phyloP scores from a whole-genome alignment of 2,797 vertebrate genomes.

The Mus spretus region DNA sequence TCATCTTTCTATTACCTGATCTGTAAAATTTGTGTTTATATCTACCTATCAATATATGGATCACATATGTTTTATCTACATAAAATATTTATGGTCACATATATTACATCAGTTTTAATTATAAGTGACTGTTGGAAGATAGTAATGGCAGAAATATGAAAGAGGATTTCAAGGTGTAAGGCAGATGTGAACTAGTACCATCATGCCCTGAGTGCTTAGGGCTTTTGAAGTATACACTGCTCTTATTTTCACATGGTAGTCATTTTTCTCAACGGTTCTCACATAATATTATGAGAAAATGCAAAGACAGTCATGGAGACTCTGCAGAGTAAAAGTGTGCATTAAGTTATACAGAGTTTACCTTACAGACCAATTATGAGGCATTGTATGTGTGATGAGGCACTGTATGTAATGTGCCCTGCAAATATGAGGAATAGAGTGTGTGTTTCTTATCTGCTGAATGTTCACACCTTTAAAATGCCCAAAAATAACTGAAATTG shows the following conservation, averaged over 20 bases:
- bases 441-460: not conserved
- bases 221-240: constrained; percentile 19
- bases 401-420: too few species aligned
- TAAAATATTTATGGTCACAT: not conserved
- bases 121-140: not conserved
- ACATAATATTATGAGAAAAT: not conserved
- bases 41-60: not conserved
- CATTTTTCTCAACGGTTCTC: not conserved
- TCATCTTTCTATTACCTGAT: not conserved
- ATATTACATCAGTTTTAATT: not conserved
- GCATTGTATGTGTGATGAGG: not conserved
- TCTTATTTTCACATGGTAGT: not conserved
- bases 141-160: not conserved
- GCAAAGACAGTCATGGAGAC: not conserved
- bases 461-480: not conserved
- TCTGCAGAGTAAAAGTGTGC: not conserved
- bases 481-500: not conserved
- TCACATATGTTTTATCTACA: not conserved
- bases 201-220: not conserved
- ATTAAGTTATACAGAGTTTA: not conserved
- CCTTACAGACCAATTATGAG: not conserved
- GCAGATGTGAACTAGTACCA: not conserved
- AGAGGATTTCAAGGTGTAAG: not conserved
- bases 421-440: not conserved
- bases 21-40: not conserved